Evolutionary conservation across 2,797 vertebrate genomes (phyloP).

Genomic region (Buphagus erythrorhynchus): DNA sequence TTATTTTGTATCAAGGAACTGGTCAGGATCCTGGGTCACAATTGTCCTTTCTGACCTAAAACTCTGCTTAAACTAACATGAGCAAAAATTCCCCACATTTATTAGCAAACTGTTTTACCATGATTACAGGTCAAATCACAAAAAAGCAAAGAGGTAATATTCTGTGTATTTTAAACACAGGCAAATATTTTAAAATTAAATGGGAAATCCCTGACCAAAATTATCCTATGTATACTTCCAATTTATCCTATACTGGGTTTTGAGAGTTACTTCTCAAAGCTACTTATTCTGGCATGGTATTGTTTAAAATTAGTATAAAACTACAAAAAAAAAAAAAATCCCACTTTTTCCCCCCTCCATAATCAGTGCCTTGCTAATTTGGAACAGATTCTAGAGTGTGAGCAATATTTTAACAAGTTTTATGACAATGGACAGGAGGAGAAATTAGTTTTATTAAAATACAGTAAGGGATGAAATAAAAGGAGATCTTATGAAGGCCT

Average conservation of each 20-base stretch:
- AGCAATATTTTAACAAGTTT: background rate
- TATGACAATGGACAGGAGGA: background rate
- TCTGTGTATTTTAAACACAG: background rate
- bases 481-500: background rate
- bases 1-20: background rate
- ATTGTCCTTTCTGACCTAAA: constrained; percentile 1
- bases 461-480: background rate
- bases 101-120: background rate
- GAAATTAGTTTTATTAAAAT: background rate
- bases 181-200: background rate
- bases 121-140: background rate
- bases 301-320: background rate
- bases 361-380: background rate
- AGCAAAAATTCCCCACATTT: background rate
- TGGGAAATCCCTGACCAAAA: background rate
- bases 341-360: background rate
- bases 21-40: background rate
- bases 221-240: background rate
- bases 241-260: background rate
- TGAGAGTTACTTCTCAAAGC: background rate
- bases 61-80: background rate
- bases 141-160: background rate
- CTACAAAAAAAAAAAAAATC: background rate
- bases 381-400: background rate
- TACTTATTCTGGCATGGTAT: background rate